A percentile compares a stretch with the other conserved stretches of the same genome.
These are phyloP conservation scores for Orthonevra nobilis DNA, from an alignment of 2,888 invertebrate genomes.

Conservation along the genomic window DNA sequence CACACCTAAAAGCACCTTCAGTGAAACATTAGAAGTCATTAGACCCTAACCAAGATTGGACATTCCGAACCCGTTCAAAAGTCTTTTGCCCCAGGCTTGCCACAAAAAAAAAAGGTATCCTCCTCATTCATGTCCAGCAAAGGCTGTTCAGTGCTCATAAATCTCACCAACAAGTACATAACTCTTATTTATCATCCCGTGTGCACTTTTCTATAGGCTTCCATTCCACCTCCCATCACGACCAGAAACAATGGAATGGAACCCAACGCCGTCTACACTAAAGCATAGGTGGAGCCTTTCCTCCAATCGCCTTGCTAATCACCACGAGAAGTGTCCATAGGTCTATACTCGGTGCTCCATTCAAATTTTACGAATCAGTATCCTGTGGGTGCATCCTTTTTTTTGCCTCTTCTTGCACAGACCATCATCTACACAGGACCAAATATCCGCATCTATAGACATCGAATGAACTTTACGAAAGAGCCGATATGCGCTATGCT, in stretches of 20 bases:
- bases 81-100: too few species aligned
- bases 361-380: constrained; percentile 53
- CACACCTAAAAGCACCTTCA: too few species aligned
- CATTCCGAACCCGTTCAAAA: too few species aligned
- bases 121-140: too few species aligned
- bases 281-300: constrained; percentile 46
- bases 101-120: too few species aligned
- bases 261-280: neutral
- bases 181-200: constrained; percentile 27
- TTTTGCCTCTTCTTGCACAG: constrained; percentile 15
- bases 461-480: constrained; percentile 29
- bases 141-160: constrained; percentile 21
- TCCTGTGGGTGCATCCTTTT: constrained; percentile 66
- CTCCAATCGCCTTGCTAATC: constrained; percentile 57
- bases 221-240: neutral
- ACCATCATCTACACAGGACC: constrained; percentile 21
- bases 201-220: constrained; percentile 37
- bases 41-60: too few species aligned
- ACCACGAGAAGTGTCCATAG: constrained; percentile 48
- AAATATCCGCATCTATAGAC: constrained; percentile 37
- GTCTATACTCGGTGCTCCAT: constrained; percentile 40
- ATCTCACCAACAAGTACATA: constrained; percentile 33
- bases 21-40: too few species aligned
- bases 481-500: constrained; percentile 49
- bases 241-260: constrained; percentile 35